A percentile compares a stretch with the other conserved stretches of the same genome.
Conservation (phyloP, 2,113 vertebrate genomes). For the Menura novaehollandiae region DNA sequence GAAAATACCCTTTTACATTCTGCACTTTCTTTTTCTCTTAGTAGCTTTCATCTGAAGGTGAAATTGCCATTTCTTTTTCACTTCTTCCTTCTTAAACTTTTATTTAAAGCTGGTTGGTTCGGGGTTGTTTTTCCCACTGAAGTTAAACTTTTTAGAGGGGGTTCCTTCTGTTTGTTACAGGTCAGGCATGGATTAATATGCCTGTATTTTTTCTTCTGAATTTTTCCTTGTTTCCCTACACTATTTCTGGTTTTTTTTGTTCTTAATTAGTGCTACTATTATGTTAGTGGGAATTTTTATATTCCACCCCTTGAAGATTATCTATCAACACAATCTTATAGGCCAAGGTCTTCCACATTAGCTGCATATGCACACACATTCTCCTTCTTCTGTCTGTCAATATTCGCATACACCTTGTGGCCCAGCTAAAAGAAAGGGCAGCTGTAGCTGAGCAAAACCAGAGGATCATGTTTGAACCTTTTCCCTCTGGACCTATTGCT, state of each 20-base stretch:
- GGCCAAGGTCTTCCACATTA: not conserved
- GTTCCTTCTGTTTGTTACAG: not conserved
- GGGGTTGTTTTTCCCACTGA: not conserved
- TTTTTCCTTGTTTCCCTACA: not conserved
- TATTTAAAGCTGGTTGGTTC: not conserved
- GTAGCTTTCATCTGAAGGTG: constrained; percentile 50
- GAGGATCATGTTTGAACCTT: not conserved
- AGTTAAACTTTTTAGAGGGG: not conserved
- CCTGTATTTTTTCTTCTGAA: not conserved
- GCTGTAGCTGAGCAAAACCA: not conserved
- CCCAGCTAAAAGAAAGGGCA: not conserved
- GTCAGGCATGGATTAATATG: not conserved
- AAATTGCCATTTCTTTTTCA: not conserved
- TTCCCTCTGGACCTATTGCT: not conserved
- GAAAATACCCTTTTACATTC: constrained; percentile 58
- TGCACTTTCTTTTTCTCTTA: constrained; percentile 38
- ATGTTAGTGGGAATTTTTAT: not conserved
- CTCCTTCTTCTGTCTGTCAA: not conserved
- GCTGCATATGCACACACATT: not conserved
- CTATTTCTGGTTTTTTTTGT: not conserved
- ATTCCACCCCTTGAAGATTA: not conserved
- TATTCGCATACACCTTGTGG: not conserved
- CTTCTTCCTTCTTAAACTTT: not conserved
- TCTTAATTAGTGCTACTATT: not conserved
- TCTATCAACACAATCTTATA: not conserved